Evolutionary conservation across 1,140 invertebrate genomes (phyloP).

Genomic region (Gonioctena quinquepunctata): DNA sequence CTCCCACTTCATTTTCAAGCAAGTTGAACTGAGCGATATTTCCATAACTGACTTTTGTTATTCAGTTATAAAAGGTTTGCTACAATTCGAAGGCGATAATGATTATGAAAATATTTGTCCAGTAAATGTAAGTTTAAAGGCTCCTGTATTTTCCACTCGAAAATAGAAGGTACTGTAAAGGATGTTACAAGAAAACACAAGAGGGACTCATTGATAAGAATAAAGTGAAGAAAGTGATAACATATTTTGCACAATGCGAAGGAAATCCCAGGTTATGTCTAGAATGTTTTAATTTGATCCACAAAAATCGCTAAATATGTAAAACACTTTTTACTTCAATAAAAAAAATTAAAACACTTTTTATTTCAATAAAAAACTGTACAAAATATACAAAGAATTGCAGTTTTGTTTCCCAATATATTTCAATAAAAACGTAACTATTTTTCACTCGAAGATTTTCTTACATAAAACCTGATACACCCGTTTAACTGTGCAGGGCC

Average conservation of each 20-base stretch:
- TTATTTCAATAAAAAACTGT: no score
- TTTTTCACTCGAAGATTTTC: no score
- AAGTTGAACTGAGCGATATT: constrained; percentile 7
- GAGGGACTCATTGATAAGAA: not conserved
- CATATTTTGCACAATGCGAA: not conserved
- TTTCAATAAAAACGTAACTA: no score
- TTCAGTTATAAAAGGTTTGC: not conserved
- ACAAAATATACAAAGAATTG: no score
- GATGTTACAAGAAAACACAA: not conserved
- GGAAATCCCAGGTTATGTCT: not conserved
- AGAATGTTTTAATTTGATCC: not conserved
- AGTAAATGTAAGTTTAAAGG: not conserved
- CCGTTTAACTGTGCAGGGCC: no score
- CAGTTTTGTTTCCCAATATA: no score
- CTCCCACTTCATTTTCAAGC: constrained; percentile 35
- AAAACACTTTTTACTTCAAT: no score
- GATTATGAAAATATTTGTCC: not conserved
- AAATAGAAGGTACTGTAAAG: not conserved
- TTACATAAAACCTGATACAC: no score
- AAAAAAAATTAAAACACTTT: no score
- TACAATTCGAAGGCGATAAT: not conserved
- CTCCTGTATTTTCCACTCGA: not conserved
- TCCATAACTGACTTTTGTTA: constrained; percentile 12
- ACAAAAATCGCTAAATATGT: constrained; percentile 5
- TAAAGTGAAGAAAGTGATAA: constrained; percentile 7